Percentiles rank a stretch among this genome's conserved stretches.
Evolutionary conservation across 1,140 invertebrate genomes (phyloP).

Genomic region (Drosophila pruinosa): DNA sequence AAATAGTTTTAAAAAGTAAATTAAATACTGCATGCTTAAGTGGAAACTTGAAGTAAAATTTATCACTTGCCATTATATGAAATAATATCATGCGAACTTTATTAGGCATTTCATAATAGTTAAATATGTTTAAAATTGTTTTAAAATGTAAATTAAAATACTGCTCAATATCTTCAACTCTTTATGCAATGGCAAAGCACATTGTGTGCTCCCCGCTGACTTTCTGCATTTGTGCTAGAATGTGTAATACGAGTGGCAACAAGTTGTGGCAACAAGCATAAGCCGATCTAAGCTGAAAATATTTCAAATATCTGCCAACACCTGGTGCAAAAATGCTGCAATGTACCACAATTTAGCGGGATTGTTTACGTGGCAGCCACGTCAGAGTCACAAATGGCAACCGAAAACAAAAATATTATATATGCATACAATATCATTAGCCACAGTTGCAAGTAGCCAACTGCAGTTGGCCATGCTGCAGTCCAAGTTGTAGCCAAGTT

Average conservation of each 20-base stretch:
- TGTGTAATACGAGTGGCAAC: slow-evolving; percentile 24
- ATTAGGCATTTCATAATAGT: neutral
- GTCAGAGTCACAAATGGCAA: slow-evolving; percentile 28
- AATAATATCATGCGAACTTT: neutral
- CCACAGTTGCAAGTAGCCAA: slow-evolving; percentile 7
- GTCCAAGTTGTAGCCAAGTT: neutral
- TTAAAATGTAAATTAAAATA: neutral
- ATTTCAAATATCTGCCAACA: slow-evolving; percentile 64
- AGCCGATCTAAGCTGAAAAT: slow-evolving; percentile 34
- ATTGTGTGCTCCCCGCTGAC: neutral
- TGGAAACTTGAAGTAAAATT: no score
- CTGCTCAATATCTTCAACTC: neutral
- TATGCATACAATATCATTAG: slow-evolving; percentile 58
- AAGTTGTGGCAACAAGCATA: neutral
- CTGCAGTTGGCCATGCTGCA: neutral
- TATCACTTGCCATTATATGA: no score
- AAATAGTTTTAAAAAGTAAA: no score
- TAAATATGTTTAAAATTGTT: neutral
- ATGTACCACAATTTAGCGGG: slow-evolving; percentile 52
- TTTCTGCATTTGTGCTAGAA: neutral
- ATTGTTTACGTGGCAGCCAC: slow-evolving; percentile 66
- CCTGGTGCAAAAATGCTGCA: slow-evolving; percentile 49
- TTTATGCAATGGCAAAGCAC: neutral
- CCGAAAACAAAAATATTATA: slow-evolving; percentile 44
- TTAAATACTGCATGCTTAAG: neutral